phyloP scores from a whole-genome alignment of 1,140 invertebrate genomes.

The Antheraea pernyi region DNA sequence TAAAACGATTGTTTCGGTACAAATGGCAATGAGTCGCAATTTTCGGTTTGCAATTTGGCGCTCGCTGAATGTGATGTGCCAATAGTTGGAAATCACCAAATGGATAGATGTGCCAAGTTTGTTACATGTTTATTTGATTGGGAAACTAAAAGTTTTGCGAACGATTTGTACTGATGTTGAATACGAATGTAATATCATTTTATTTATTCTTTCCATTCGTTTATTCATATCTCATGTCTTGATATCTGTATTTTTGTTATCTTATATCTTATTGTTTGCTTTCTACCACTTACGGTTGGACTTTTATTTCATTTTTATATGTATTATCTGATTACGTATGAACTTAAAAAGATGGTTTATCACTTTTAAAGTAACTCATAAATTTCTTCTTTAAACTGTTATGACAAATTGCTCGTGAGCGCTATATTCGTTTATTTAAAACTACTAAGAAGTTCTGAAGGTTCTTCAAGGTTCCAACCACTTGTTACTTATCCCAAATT shows the following conservation, averaged over 20 bases:
- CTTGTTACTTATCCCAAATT: too few species aligned
- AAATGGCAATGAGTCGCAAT: constrained; percentile 20
- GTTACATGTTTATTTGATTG: constrained; percentile 13
- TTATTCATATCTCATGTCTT: not conserved
- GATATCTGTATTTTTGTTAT: not conserved
- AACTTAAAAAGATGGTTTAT: too few species aligned
- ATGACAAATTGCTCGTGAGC: too few species aligned
- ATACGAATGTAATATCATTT: not conserved
- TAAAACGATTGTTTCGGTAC: not conserved
- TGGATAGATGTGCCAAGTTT: constrained; percentile 14
- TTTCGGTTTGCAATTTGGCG: constrained; percentile 27
- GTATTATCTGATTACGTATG: too few species aligned
- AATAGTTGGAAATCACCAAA: constrained; percentile 12
- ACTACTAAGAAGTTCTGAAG: too few species aligned
- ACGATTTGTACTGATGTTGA: not conserved
- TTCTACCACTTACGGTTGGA: not conserved
- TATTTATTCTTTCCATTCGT: not conserved
- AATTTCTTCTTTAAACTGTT: too few species aligned
- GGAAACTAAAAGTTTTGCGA: constrained; percentile 16
- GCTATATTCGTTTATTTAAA: too few species aligned
- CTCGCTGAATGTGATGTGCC: constrained; percentile 7
- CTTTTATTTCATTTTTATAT: too few species aligned
- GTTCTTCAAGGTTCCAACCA: too few species aligned
- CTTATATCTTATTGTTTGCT: not conserved
- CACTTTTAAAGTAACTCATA: too few species aligned